Percentiles rank a stretch among this genome's conserved stretches.
Evolutionary conservation across 1,140 invertebrate genomes (phyloP).

Genomic region (Vollenhovia emeryi): DNA sequence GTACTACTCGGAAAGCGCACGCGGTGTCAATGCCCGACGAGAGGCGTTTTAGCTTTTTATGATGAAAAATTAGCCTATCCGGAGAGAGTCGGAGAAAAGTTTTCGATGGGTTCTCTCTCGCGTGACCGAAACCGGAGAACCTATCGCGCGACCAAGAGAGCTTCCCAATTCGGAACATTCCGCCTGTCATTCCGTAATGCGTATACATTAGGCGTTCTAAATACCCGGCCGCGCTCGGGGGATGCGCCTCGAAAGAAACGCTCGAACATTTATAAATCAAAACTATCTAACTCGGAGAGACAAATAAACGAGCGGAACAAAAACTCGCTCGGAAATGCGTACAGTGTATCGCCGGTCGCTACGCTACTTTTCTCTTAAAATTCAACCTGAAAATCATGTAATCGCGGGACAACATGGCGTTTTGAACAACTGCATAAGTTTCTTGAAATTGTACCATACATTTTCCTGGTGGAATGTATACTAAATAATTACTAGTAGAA

Average conservation of each 20-base stretch:
- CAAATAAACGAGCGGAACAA: background rate
- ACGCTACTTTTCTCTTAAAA: too few relatives aligned
- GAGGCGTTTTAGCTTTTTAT: background rate
- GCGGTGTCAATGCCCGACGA: conserved; percentile 39
- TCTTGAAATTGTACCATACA: too few relatives aligned
- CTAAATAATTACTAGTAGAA: too few relatives aligned
- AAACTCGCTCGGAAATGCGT: background rate
- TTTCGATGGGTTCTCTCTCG: background rate
- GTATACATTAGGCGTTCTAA: background rate
- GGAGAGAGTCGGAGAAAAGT: background rate
- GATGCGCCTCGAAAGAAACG: too few relatives aligned
- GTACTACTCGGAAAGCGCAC: conserved; percentile 58
- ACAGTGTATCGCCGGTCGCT: background rate
- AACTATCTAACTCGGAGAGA: background rate
- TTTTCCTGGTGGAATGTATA: too few relatives aligned
- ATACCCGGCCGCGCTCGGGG: too few relatives aligned
- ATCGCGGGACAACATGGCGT: too few relatives aligned
- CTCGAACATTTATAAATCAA: background rate
- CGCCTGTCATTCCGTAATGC: background rate
- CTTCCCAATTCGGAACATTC: background rate
- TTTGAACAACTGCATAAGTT: too few relatives aligned
- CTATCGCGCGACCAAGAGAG: background rate
- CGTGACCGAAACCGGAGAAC: conserved; percentile 5
- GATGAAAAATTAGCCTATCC: conserved; percentile 1
- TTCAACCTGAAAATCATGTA: too few relatives aligned